These are phyloP conservation scores for Danio aesculapii DNA, from an alignment of 2,797 vertebrate species.

Conservation along the genomic window DNA sequence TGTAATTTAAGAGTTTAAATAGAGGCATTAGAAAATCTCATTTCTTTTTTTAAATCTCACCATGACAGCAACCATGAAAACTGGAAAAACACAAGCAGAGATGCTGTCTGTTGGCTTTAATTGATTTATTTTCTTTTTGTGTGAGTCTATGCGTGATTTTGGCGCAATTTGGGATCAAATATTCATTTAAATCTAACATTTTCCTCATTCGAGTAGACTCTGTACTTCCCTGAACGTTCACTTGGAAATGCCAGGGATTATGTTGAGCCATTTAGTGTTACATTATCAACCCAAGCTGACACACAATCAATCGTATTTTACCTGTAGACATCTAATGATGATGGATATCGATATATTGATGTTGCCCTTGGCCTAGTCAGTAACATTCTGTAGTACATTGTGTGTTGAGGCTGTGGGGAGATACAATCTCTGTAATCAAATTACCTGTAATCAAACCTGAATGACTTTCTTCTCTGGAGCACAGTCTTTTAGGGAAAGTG, in stretches of 20 bases:
- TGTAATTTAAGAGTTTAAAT: too few species aligned
- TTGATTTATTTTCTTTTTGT: too few species aligned
- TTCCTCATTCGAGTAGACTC: background rate
- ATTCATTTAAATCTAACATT: background rate
- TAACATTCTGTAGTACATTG: background rate
- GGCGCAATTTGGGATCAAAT: too few species aligned
- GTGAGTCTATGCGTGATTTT: too few species aligned
- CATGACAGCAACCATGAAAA: too few species aligned
- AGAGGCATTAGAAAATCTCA: too few species aligned
- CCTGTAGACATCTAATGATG: background rate
- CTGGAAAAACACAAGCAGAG: too few species aligned
- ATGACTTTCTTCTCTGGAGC: too few species aligned
- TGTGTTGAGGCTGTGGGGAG: background rate
- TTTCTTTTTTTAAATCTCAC: too few species aligned
- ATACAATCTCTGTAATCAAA: background rate
- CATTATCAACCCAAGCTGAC: background rate
- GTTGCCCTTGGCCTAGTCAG: background rate
- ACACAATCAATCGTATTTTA: slow-evolving; percentile 1
- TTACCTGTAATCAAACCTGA: too few species aligned
- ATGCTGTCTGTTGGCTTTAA: too few species aligned
- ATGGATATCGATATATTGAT: slow-evolving; percentile 11
- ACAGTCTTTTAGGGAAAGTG: too few species aligned
- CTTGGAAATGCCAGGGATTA: background rate
- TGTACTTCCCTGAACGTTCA: background rate
- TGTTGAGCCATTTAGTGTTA: background rate